Base-by-base conservation (phyloP, 2,797 vertebrate species). In the Cephalopachus bancanus region DNA sequence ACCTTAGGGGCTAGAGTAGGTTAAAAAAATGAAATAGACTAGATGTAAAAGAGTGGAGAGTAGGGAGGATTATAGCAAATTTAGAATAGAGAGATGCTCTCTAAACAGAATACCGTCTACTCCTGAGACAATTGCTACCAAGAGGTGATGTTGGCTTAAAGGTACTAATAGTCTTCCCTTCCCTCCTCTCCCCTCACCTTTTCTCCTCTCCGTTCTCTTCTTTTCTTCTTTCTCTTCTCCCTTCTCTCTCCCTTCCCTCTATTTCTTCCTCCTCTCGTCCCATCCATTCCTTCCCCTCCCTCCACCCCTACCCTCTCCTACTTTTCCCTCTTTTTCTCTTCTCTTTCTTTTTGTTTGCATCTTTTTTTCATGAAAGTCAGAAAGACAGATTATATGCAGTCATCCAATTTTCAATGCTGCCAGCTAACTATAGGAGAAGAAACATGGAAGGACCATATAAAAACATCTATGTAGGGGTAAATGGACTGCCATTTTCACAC, bases 161-260 rank as follows among this genome's bases (percentile, higher is more conserved):
- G 12, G 6, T 20, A 28, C 2, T 7, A 5, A 4, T 15, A 3
- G n/a, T 26, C 8, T 12, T 10, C 16, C 9, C 8, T 11, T 11
- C 1, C 6, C 26, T 12, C 5, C 19, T 8, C 2, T 26, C n/a
- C 2, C 37, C n/a, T 72, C 16, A 4, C 9, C 6, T 33, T 15
- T 4, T 7, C 16, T 12, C 16, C 16, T 14, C 72, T n/a, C 10
- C 22, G 20, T 69, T 69, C 19, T 11, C 6, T 59, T 55, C 16
- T 15, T 44, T 30, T 24, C 7, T 60, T 6, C 14, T 20, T 60
- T 8, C 14, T 20, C 7, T 10, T 11, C 2, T n/a, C 55, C 4
- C 37, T 30, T 62, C 12, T 7, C 12, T 4, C 19, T 22, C 6
- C 6, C 19, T 14, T 16, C 16, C 26, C 79, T 49, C 5, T n/a